Percentiles rank a stretch among this genome's conserved stretches.
These are phyloP conservation scores for Budorcas taxicolor DNA, from an alignment of 2,113 vertebrate species.

Conservation along the genomic window DNA sequence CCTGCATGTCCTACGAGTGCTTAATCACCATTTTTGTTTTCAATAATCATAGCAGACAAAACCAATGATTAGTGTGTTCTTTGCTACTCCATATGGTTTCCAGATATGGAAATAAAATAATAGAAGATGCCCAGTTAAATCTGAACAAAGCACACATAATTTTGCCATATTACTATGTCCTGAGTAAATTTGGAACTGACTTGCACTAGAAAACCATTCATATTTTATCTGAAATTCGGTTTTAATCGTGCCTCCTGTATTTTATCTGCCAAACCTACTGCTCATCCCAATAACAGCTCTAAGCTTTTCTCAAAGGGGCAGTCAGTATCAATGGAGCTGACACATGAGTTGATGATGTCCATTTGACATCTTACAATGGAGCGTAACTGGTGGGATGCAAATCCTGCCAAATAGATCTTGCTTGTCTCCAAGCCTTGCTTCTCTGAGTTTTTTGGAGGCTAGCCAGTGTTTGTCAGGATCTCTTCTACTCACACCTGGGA, in stretches of 20 bases:
- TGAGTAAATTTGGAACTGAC: not conserved
- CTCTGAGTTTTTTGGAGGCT: not conserved
- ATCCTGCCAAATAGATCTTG: not conserved
- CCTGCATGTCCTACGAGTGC: not conserved
- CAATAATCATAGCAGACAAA: not conserved
- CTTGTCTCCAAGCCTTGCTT: not conserved
- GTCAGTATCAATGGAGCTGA: not conserved
- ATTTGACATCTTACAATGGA: not conserved
- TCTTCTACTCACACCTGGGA: not conserved
- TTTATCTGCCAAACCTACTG: not conserved
- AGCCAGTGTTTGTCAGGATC: not conserved
- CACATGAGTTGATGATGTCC: not conserved
- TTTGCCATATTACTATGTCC: not conserved
- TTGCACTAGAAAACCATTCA: not conserved
- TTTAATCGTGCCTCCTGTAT: not conserved
- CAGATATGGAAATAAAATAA: not conserved
- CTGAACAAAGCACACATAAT: not conserved
- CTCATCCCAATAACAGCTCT: not conserved
- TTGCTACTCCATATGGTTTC: not conserved
- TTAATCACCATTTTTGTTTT: not conserved
- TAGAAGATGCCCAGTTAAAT: not conserved
- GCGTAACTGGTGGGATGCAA: not conserved
- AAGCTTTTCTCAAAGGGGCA: not conserved
- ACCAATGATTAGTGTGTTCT: not conserved
- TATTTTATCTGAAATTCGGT: not conserved